A percentile compares a stretch with the other conserved stretches of the same genome.
These are phyloP conservation scores for Caerostris darwini DNA, from an alignment of 1,140 invertebrate genomes.

Conservation along the genomic window DNA sequence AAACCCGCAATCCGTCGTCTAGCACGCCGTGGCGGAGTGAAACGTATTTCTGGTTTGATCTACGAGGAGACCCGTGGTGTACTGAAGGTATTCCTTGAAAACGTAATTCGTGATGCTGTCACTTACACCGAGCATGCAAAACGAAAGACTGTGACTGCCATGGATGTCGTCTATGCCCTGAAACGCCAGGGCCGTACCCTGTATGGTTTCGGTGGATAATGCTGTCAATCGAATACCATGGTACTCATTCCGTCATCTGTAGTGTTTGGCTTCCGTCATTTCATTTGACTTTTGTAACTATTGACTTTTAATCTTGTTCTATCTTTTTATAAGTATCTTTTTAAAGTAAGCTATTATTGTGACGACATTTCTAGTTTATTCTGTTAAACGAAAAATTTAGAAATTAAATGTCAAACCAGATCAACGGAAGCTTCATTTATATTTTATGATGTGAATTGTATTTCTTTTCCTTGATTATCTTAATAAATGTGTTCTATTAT, in stretches of 20 bases:
- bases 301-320: neutral
- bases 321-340: neutral
- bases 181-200: slow-evolving; percentile 90
- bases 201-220: slow-evolving; percentile 84
- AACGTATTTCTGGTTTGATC: slow-evolving; percentile 89
- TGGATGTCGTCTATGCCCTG: slow-evolving; percentile 93
- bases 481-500: slow-evolving; percentile 45
- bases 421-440: slow-evolving; percentile 7
- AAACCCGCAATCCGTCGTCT: slow-evolving; percentile 87
- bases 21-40: slow-evolving; percentile 89
- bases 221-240: too few species aligned
- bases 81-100: slow-evolving; percentile 91
- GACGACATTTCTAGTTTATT: neutral
- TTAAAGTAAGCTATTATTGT: neutral
- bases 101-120: slow-evolving; percentile 91
- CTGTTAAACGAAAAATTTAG: neutral
- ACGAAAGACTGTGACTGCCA: slow-evolving; percentile 91
- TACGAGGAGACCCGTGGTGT: slow-evolving; percentile 88
- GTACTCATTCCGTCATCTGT: slow-evolving; percentile 45
- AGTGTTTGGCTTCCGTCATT: neutral
- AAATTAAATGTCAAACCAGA: neutral
- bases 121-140: slow-evolving; percentile 93
- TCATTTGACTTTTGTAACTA: slow-evolving; percentile 11
- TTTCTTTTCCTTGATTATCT: slow-evolving; percentile 4
- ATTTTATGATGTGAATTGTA: neutral